A percentile compares a stretch with the other conserved stretches of the same genome.
Conservation (phyloP, 2,113 vertebrate species). For the Eublepharis macularius region DNA sequence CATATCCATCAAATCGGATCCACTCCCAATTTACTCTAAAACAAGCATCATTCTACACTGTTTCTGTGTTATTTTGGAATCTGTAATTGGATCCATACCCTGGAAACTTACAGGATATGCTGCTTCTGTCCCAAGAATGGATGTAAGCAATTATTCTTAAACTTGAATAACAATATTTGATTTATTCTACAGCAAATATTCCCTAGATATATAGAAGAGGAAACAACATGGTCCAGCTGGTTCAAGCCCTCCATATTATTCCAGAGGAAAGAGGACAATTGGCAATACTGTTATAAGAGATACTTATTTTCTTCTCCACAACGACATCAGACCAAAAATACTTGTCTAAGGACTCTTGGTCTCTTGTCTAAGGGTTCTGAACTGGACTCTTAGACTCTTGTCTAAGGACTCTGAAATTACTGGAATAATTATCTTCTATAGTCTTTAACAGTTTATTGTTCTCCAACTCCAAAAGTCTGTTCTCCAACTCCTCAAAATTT, state of each 20-base stretch:
- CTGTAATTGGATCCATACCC: neutral
- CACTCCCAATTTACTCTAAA: neutral
- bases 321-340: too few species aligned
- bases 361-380: too few species aligned
- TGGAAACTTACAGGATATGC: neutral
- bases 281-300: too few species aligned
- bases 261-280: neutral
- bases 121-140: neutral
- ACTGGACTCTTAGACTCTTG: too few species aligned
- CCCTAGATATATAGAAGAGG: neutral
- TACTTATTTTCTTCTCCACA: too few species aligned
- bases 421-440: neutral
- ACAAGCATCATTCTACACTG: neutral
- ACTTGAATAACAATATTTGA: too few species aligned
- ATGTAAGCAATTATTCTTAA: neutral
- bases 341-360: neutral
- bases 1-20: neutral
- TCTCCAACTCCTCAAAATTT: neutral
- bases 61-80: neutral
- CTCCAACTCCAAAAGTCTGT: neutral
- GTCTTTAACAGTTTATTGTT: neutral
- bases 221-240: neutral
- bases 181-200: neutral
- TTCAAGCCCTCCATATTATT: neutral
- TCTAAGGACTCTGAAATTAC: neutral